Percentiles rank a stretch among this genome's conserved stretches.
phyloP scores from a whole-genome alignment of 2,797 vertebrate genomes.

The Pelobates cultripes region DNA sequence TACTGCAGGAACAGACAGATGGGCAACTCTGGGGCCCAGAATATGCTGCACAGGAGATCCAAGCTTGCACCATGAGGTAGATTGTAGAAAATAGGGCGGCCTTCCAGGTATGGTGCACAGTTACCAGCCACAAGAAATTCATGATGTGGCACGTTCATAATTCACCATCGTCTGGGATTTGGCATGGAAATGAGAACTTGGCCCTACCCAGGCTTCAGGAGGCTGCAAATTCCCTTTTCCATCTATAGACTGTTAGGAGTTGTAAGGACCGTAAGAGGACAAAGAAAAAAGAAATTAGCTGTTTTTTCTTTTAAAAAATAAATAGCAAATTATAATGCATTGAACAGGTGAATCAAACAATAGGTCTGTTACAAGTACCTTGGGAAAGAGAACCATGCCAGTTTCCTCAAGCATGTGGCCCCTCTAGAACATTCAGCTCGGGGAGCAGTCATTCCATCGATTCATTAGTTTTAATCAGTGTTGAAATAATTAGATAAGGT shows the following conservation, averaged over 20 bases:
- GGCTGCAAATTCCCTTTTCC: conserved; percentile 86
- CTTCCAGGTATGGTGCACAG: conserved; percentile 94
- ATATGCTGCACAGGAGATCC: conserved; percentile 84
- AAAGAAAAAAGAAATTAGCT: conserved; percentile 28
- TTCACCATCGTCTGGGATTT: conserved; percentile 88
- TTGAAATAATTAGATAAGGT: conserved; percentile 65
- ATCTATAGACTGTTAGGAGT: conserved; percentile 76
- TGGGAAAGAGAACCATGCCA: conserved; percentile 17
- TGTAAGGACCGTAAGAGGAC: conserved; percentile 56
- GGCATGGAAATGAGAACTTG: conserved; percentile 71
- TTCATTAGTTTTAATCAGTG: conserved; percentile 46
- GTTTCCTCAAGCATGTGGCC: conserved; percentile 24
- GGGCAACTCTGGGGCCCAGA: conserved; percentile 91
- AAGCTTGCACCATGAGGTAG: conserved; percentile 89
- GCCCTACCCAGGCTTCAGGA: conserved; percentile 92
- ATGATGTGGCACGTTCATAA: conserved; percentile 98
- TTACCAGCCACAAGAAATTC: conserved; percentile 98
- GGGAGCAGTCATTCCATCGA: conserved; percentile 40
- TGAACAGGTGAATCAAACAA: conserved; percentile 23
- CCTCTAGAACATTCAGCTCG: conserved; percentile 13
- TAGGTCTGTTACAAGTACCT: conserved; percentile 27
- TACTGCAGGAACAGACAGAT: conserved; percentile 92
- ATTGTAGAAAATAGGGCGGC: conserved; percentile 88
- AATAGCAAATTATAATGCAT: conserved; percentile 40
- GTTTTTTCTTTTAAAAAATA: conserved; percentile 10